Base-by-base conservation (phyloP, 2,888 invertebrate species). In the Lepeophtheirus nordmannii region DNA sequence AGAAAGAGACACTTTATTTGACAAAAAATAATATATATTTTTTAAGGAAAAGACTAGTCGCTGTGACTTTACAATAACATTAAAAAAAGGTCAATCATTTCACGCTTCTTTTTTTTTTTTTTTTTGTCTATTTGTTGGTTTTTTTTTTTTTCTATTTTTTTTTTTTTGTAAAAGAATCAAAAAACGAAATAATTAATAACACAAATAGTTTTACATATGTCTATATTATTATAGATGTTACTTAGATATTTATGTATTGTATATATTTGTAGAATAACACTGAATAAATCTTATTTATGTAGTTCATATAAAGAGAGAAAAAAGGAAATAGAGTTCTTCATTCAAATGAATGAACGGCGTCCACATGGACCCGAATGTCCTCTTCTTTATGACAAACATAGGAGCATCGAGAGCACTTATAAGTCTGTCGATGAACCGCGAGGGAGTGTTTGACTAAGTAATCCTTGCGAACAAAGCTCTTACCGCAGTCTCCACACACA, bases 391-490 rank as follows among this genome's bases (percentile, higher is more conserved):
- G 63, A 30, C 63, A 63, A 12, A 63, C 63, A 56, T 56, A 63
- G 53, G 63, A 53, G 23, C 63, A 63, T 30, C 53, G 22, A 11
- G 63, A 63, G 63, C 63, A 63, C 56, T 53, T 46, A 9, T 46
- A 63, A n/a, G 63, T 63, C 63, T 63, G 53, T 53, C 23, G 20
- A 56, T 63, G 63, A 9, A 46, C 53, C n/a, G 56, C 22, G 10
- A 10, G 23, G 9, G n/a, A 22, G 23, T 63, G 63, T 30, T 63
- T 63, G 23, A 38, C 22, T 22, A 63, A 56, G 53, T 63, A 63
- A 30, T 63, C 63, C 38, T 63, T 63, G 1, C 63, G 63, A 14
- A 58, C 57, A 65, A 65, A 65, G n/a, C 56, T 56, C 40, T 65
- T 65, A 39, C 17, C 58, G 20, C 65, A 65, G 58, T 56, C 22